Percentiles rank a stretch among this genome's conserved stretches.
phyloP scores from a whole-genome alignment of 2,888 invertebrate genomes.

The Erebia ligea region DNA sequence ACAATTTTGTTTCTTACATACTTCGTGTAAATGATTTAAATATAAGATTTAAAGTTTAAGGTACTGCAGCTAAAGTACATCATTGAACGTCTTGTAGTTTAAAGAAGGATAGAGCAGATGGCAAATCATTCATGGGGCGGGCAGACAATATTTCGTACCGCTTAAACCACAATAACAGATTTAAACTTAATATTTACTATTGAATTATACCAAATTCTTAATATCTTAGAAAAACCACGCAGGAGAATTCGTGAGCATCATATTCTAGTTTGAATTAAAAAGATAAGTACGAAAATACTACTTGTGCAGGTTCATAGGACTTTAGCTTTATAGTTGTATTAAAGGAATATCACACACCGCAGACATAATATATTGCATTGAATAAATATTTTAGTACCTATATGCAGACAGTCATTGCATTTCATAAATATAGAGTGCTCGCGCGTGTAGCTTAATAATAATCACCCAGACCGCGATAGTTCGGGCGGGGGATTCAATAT shows the following conservation, averaged over 20 bases:
- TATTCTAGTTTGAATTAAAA: too few species aligned
- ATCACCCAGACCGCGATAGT: conserved; percentile 1
- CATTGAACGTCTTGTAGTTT: too few species aligned
- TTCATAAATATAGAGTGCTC: conserved; percentile 8
- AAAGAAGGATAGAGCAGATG: too few species aligned
- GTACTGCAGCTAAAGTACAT: background rate
- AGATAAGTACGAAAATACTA: too few species aligned
- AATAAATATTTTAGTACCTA: background rate
- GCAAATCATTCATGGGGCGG: too few species aligned
- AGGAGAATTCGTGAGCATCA: too few species aligned
- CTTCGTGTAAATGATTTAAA: background rate
- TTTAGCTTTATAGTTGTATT: background rate
- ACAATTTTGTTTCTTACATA: conserved; percentile 21
- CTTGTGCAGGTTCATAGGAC: too few species aligned
- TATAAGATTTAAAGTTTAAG: background rate
- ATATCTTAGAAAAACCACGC: too few species aligned
- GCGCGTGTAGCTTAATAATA: background rate
- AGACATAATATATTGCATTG: background rate
- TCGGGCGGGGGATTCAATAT: background rate
- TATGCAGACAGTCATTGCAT: conserved; percentile 1
- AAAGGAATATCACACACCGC: background rate
- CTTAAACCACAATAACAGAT: too few species aligned
- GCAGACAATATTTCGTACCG: too few species aligned
- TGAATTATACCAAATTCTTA: too few species aligned
- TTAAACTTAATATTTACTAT: too few species aligned